phyloP scores from a whole-genome alignment of 1,140 invertebrate genomes.

The Venustaconcha ellipsiformis region DNA sequence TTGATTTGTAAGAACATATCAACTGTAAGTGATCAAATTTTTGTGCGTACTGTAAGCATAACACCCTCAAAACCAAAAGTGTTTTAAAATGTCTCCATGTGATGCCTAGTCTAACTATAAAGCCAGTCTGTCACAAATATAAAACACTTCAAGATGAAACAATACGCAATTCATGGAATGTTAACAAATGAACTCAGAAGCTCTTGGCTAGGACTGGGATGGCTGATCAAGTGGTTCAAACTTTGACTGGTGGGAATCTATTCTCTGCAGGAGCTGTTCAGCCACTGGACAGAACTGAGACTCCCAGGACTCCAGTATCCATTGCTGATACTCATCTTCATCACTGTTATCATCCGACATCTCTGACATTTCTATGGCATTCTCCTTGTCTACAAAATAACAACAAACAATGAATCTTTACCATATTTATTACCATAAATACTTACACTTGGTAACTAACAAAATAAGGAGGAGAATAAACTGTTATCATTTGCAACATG shows the following conservation, averaged over 20 bases:
- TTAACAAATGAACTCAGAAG: too few relatives aligned
- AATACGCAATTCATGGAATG: too few relatives aligned
- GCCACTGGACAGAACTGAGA: slow-evolving; percentile 65
- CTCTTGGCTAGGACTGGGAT: neutral
- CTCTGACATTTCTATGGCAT: slow-evolving; percentile 37
- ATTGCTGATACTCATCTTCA: slow-evolving; percentile 59
- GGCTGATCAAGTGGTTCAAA: slow-evolving; percentile 63
- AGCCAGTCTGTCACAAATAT: too few relatives aligned
- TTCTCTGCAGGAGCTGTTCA: slow-evolving; percentile 59
- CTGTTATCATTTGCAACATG: neutral
- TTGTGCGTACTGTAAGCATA: too few relatives aligned
- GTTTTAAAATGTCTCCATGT: too few relatives aligned
- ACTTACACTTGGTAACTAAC: neutral
- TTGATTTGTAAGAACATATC: too few relatives aligned
- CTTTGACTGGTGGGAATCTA: slow-evolving; percentile 60
- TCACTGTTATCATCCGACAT: slow-evolving; percentile 17
- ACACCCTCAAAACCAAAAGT: too few relatives aligned
- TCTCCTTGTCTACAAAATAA: slow-evolving; percentile 56
- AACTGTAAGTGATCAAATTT: too few relatives aligned
- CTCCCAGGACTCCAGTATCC: slow-evolving; percentile 61
- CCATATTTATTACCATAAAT: neutral
- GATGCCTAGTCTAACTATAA: too few relatives aligned
- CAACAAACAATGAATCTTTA: neutral
- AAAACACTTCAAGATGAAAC: too few relatives aligned
- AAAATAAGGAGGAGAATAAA: neutral